Evolutionary conservation across 2,888 invertebrate species (phyloP).

Genomic region (Hetaerina titia): DNA sequence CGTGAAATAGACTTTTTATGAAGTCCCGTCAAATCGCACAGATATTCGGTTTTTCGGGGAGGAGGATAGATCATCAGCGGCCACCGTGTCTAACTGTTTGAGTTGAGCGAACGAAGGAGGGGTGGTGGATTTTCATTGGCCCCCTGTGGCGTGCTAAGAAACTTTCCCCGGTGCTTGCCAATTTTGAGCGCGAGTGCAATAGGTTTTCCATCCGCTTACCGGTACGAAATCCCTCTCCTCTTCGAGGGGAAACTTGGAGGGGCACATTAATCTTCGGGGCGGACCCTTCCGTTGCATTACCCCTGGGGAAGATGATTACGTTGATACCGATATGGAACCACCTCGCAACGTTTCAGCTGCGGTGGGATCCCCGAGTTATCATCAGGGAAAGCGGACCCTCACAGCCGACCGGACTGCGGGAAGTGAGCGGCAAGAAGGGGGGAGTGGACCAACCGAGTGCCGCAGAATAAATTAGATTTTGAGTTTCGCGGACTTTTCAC

Average conservation of each 20-base stretch:
- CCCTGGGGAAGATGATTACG: not conserved
- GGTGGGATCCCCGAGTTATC: not conserved
- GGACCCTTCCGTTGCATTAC: conserved; percentile 24
- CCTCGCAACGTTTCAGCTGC: not conserved
- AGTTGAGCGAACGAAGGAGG: not conserved
- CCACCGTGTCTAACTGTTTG: not conserved
- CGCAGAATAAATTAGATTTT: not conserved
- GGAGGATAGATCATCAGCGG: not conserved
- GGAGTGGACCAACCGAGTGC: not conserved
- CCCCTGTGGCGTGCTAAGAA: not conserved
- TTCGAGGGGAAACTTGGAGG: not conserved
- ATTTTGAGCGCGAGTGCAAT: not conserved
- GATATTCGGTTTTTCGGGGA: not conserved
- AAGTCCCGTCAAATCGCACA: not conserved
- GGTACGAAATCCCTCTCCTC: not conserved
- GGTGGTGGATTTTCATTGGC: not conserved
- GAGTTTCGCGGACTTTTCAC: not conserved
- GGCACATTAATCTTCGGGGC: not conserved
- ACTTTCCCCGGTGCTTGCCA: not conserved
- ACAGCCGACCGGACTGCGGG: not conserved
- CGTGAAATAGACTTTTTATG: not conserved
- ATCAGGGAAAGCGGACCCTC: not conserved
- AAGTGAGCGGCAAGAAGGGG: not conserved
- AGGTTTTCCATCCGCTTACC: not conserved
- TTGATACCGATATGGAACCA: not conserved